Conservation (phyloP, 2,888 invertebrate species). For the Syritta pipiens region DNA sequence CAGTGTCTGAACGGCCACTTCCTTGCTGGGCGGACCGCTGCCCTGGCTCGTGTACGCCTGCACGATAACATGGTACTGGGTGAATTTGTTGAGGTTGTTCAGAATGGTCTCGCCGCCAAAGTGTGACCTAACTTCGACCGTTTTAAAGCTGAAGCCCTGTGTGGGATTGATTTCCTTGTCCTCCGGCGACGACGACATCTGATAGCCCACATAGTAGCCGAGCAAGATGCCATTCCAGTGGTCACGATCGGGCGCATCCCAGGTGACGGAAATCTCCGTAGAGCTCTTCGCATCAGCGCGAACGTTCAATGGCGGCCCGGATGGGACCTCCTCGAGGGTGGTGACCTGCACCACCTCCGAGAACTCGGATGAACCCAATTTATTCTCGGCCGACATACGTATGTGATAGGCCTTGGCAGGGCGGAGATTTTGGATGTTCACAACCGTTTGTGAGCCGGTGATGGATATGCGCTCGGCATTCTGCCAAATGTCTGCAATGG, state of each 20-base stretch:
- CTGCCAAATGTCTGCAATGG: constrained; percentile 85
- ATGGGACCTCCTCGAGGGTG: constrained; percentile 91
- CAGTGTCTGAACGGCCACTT: constrained; percentile 88
- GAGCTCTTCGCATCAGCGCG: constrained; percentile 91
- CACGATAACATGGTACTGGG: constrained; percentile 89
- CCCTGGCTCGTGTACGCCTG: constrained; percentile 93
- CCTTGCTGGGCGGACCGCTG: constrained; percentile 90
- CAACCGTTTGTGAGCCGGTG: constrained; percentile 89
- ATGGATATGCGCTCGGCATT: constrained; percentile 90
- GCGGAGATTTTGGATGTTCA: constrained; percentile 88
- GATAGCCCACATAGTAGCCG: constrained; percentile 93
- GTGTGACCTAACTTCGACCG: constrained; percentile 87
- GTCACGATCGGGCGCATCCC: constrained; percentile 92
- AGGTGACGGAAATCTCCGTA: constrained; percentile 89
- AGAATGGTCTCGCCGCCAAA: constrained; percentile 85
- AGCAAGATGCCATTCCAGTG: constrained; percentile 93
- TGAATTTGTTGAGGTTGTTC: constrained; percentile 87
- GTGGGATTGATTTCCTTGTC: constrained; percentile 79
- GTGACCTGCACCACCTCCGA: constrained; percentile 92
- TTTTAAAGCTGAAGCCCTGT: constrained; percentile 86
- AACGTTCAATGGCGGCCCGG: constrained; percentile 90
- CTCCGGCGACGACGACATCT: constrained; percentile 80
- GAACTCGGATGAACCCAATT: constrained; percentile 91
- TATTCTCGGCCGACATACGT: constrained; percentile 93
- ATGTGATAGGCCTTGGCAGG: constrained; percentile 94